phyloP scores from a whole-genome alignment of 2,797 vertebrate species.

The Halcyon badia region DNA sequence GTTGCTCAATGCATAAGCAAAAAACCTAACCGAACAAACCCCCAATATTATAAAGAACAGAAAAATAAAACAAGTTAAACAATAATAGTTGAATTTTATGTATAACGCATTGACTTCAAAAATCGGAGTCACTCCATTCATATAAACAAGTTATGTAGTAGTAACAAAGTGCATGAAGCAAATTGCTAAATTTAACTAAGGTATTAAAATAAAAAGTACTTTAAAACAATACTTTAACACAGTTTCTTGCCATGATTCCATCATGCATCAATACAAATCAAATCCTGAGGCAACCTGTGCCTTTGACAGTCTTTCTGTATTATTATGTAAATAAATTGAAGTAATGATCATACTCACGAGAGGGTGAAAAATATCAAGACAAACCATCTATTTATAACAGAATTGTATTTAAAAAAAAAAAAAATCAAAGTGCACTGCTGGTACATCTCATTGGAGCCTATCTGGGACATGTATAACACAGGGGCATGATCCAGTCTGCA shows the following conservation, averaged over 20 bases:
- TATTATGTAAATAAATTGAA: conserved; percentile 74
- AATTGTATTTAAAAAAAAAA: conserved; percentile 43
- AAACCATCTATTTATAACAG: conserved; percentile 47
- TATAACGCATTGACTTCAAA: conserved; percentile 37
- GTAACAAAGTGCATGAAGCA: conserved; percentile 75
- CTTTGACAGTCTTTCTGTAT: conserved; percentile 83
- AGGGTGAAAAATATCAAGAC: conserved; percentile 41
- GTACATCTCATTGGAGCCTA: conserved; percentile 50
- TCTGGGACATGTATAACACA: neutral
- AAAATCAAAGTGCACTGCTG: conserved; percentile 71
- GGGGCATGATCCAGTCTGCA: conserved; percentile 27
- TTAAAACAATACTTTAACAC: conserved; percentile 84
- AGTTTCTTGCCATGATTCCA: conserved; percentile 83
- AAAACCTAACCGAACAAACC: neutral
- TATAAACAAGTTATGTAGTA: conserved; percentile 59
- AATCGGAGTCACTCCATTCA: conserved; percentile 60
- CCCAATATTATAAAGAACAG: conserved; percentile 7
- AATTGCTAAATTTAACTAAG: conserved; percentile 62
- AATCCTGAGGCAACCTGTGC: conserved; percentile 92
- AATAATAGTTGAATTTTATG: conserved; percentile 38
- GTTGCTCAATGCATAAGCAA: conserved; percentile 14
- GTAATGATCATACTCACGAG: conserved; percentile 63
- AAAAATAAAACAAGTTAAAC: conserved; percentile 30
- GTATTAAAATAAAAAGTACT: conserved; percentile 71
- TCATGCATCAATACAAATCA: conserved; percentile 86